These are phyloP conservation scores for Belgica antarctica DNA, from an alignment of 2,888 invertebrate species.

Conservation along the genomic window DNA sequence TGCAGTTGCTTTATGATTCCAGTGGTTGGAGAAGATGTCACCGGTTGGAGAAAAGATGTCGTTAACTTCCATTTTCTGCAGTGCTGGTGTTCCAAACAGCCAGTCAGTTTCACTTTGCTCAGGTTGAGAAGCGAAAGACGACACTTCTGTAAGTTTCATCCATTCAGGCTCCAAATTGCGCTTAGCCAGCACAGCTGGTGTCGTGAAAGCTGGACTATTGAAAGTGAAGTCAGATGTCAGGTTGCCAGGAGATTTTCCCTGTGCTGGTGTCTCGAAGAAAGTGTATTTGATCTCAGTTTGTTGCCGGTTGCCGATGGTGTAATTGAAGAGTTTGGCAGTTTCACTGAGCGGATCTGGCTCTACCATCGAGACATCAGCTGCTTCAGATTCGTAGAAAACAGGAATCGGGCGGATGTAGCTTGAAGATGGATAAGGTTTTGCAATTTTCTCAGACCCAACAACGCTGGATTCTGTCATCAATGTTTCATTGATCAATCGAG, in stretches of 20 bases:
- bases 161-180: no score
- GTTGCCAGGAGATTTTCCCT: background rate
- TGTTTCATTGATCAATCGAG: background rate
- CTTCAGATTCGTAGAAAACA: background rate
- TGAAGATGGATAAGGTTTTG: no score
- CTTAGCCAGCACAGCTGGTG: no score
- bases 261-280: background rate
- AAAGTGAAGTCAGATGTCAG: background rate
- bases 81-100: background rate
- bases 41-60: background rate
- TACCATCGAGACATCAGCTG: background rate
- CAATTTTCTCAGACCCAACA: no score
- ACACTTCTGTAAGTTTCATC: background rate
- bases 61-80: background rate
- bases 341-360: background rate
- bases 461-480: no score
- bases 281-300: background rate
- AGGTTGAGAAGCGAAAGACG: no score
- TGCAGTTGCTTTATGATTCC: background rate
- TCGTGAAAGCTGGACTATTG: background rate
- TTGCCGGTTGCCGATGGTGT: background rate
- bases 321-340: background rate
- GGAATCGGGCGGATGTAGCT: no score
- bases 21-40: background rate
- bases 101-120: background rate